These are phyloP conservation scores for Xenopus borealis DNA, from an alignment of 2,113 vertebrate species.

Conservation along the genomic window DNA sequence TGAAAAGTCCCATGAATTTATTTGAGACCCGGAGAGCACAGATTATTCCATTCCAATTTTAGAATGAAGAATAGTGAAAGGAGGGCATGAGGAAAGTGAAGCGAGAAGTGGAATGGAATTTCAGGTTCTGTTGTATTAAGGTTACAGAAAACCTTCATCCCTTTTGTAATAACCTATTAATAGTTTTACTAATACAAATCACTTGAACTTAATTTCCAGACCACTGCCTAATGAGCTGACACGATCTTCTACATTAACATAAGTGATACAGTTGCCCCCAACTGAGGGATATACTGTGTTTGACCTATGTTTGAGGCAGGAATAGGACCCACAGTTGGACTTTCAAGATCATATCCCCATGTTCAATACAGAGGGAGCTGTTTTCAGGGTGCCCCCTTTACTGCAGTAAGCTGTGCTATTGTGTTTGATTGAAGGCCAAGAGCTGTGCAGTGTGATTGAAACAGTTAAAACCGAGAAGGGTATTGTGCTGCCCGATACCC, in stretches of 20 bases:
- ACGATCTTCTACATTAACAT: not conserved
- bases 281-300: not conserved
- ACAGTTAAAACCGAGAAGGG: conserved; percentile 19
- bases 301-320: conserved; percentile 22
- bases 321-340: conserved; percentile 7
- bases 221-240: too few species aligned
- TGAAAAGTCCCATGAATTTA: not conserved
- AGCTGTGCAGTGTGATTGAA: not conserved
- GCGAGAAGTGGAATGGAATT: conserved; percentile 37
- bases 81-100: conserved; percentile 12
- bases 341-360: conserved; percentile 4
- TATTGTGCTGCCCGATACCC: conserved; percentile 67
- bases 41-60: conserved; percentile 1
- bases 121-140: conserved; percentile 10
- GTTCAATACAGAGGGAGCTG: not conserved
- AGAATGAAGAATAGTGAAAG: conserved; percentile 30
- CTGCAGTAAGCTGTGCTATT: too few species aligned
- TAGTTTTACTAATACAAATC: too few species aligned
- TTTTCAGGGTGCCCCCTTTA: too few species aligned
- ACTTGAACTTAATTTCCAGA: too few species aligned
- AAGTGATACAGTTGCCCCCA: too few species aligned
- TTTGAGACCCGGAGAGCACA: not conserved
- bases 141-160: not conserved
- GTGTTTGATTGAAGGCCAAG: not conserved
- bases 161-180: too few species aligned